Evolutionary conservation across 64 coral and sea anemone genomes (phyloP).

Genomic region (Trachythela sp.): DNA sequence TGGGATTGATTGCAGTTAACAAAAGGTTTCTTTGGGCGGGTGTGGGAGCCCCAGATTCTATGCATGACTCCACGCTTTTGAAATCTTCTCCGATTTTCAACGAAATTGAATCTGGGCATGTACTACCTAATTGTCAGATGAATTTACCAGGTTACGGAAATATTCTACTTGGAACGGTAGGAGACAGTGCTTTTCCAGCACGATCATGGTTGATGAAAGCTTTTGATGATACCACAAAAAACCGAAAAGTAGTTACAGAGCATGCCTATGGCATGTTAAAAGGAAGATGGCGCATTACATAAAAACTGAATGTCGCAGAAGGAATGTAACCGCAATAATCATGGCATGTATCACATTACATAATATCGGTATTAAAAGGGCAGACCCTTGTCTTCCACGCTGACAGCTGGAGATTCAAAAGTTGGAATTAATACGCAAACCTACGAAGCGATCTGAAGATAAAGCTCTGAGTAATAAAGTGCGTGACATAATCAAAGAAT

Average conservation of each 20-base stretch:
- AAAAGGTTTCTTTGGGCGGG: conserved; percentile 31
- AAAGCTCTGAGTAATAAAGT: neutral
- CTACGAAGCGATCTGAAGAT: neutral
- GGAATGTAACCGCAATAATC: conserved; percentile 17
- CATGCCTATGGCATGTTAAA: conserved; percentile 75
- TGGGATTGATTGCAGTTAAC: conserved; percentile 28
- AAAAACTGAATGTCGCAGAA: conserved; percentile 58
- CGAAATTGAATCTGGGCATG: conserved; percentile 19
- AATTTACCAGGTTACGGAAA: neutral
- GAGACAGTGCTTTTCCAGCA: conserved; percentile 59
- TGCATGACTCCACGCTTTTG: conserved; percentile 39
- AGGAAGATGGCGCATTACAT: conserved; percentile 42
- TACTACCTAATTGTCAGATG: neutral
- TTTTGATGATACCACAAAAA: conserved; percentile 48
- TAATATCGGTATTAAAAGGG: neutral
- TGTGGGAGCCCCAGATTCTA: neutral
- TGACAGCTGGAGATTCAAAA: neutral
- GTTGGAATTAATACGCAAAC: conserved; percentile 9
- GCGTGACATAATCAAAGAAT: neutral
- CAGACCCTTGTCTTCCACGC: neutral
- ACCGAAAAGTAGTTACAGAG: conserved; percentile 63
- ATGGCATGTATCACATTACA: conserved; percentile 6
- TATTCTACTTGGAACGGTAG: conserved; percentile 48
- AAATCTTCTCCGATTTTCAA: neutral
- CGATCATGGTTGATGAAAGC: conserved; percentile 55